phyloP scores from a whole-genome alignment of 1,140 invertebrate genomes.

The Cardiocondyla obscurior region DNA sequence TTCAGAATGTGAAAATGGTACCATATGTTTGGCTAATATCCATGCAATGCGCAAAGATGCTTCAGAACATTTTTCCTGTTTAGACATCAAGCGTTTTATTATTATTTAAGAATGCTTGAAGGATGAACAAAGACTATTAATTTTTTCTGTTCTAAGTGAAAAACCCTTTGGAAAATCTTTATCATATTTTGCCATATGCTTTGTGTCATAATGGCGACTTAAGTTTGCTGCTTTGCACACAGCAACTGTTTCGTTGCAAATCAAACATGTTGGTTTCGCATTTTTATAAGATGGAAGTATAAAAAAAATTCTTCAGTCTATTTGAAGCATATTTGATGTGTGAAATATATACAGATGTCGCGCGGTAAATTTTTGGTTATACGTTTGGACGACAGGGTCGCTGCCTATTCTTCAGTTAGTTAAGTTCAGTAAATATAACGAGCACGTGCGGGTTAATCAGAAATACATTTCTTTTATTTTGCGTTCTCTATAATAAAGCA shows the following conservation, averaged over 20 bases:
- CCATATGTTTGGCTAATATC: constrained; percentile 14
- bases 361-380: no score
- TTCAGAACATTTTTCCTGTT: constrained; percentile 14
- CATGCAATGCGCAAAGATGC: constrained; percentile 8
- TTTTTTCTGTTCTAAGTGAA: constrained; percentile 20
- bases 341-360: no score
- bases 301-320: constrained; percentile 21
- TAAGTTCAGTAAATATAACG: no score
- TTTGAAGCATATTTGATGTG: no score
- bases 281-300: neutral
- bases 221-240: constrained; percentile 11
- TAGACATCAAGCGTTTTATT: neutral
- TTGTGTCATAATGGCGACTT: constrained; percentile 8
- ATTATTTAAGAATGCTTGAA: neutral
- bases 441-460: no score
- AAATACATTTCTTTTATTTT: no score
- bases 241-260: constrained; percentile 23
- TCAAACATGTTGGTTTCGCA: constrained; percentile 18
- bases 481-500: no score
- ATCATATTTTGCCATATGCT: neutral
- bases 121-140: neutral
- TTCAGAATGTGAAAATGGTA: constrained; percentile 2
- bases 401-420: no score
- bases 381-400: no score
- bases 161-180: constrained; percentile 7